phyloP scores from a whole-genome alignment of 1,140 invertebrate genomes.

The Hycleus cichorii region DNA sequence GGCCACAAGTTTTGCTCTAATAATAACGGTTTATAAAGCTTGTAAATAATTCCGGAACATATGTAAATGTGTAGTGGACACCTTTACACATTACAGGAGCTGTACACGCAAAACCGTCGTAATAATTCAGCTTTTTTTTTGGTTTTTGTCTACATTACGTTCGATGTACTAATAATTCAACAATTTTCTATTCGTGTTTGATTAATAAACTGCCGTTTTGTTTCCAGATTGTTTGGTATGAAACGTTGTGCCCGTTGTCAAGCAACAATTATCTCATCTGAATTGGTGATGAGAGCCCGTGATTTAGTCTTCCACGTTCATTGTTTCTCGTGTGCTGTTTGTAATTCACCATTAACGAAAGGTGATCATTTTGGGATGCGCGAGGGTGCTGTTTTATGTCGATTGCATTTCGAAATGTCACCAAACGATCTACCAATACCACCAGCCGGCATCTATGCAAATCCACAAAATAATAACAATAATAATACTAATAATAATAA shows the following conservation, averaged over 20 bases:
- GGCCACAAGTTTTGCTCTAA: background rate
- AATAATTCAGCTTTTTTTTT: background rate
- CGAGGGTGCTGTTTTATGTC: slow-evolving; percentile 61
- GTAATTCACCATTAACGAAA: slow-evolving; percentile 73
- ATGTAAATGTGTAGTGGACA: too few species aligned
- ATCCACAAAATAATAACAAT: slow-evolving; percentile 28
- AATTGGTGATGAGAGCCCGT: slow-evolving; percentile 90
- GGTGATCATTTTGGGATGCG: slow-evolving; percentile 92
- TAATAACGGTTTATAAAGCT: too few species aligned
- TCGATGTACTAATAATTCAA: too few species aligned
- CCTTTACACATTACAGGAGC: too few species aligned
- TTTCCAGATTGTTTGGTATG: slow-evolving; percentile 69
- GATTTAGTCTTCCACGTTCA: slow-evolving; percentile 91
- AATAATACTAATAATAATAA: slow-evolving; percentile 16
- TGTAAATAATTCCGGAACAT: too few species aligned
- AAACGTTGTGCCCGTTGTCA: slow-evolving; percentile 84
- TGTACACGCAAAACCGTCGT: too few species aligned
- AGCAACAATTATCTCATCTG: slow-evolving; percentile 82
- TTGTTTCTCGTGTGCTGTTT: slow-evolving; percentile 92
- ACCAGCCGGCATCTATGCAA: slow-evolving; percentile 40
- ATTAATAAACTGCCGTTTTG: slow-evolving; percentile 18
- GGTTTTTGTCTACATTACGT: too few species aligned
- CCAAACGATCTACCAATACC: slow-evolving; percentile 50
- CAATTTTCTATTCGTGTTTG: background rate
- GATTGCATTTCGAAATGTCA: slow-evolving; percentile 74